Percentiles rank a stretch among this genome's conserved stretches.
Evolutionary conservation across 2,113 vertebrate species (phyloP).

Genomic region (Chlorodrepanis virens): DNA sequence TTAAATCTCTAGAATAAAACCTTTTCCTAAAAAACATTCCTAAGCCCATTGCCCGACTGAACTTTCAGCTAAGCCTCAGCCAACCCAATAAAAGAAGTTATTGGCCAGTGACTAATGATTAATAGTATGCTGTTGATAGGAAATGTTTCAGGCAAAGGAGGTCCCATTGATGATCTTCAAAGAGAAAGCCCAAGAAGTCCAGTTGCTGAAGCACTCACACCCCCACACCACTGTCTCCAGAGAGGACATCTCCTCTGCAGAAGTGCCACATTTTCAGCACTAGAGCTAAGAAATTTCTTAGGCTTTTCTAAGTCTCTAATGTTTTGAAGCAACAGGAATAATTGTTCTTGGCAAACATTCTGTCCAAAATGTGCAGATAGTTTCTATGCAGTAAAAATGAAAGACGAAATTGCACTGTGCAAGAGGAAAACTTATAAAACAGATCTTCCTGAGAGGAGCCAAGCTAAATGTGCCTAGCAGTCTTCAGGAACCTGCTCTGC

Average conservation of each 20-base stretch:
- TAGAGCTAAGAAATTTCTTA: background rate
- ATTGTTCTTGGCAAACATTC: background rate
- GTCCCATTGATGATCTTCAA: background rate
- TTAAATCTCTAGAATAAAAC: background rate
- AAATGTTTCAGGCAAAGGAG: background rate
- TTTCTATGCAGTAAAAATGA: conserved; percentile 35
- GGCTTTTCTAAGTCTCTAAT: background rate
- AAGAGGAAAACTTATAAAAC: conserved; percentile 14
- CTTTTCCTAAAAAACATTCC: background rate
- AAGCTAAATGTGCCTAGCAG: background rate
- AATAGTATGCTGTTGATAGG: background rate
- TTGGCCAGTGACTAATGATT: background rate
- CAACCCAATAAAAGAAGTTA: background rate
- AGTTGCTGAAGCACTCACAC: background rate
- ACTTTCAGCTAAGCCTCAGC: background rate
- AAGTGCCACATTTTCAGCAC: conserved; percentile 38
- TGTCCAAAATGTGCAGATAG: conserved; percentile 10
- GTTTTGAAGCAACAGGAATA: background rate
- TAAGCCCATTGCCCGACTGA: background rate
- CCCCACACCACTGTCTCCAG: fast-evolving
- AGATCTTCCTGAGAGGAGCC: background rate
- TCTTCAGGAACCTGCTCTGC: background rate
- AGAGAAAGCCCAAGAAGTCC: background rate
- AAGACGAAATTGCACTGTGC: background rate
- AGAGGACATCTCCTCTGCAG: background rate